phyloP scores from a whole-genome alignment of 2,797 vertebrate species.

The Acestrorhynchus altus region DNA sequence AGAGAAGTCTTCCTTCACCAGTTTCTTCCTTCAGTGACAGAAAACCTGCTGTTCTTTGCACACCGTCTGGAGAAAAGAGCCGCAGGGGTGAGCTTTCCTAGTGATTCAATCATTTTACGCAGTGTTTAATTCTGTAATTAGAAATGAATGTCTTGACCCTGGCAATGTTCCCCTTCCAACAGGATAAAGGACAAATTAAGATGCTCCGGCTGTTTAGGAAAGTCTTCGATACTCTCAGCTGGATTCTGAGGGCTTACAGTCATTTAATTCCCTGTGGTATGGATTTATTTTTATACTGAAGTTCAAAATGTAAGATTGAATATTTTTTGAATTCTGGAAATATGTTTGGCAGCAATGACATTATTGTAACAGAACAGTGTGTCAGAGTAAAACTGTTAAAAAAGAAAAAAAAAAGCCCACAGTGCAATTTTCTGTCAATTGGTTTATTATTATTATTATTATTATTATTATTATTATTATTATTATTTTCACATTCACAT shows the following conservation, averaged over 20 bases:
- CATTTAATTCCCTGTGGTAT: conserved; percentile 81
- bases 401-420: too few species aligned
- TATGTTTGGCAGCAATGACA: neutral
- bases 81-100: conserved; percentile 53
- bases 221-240: conserved; percentile 84
- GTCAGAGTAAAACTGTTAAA: too few species aligned
- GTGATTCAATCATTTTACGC: too few species aligned
- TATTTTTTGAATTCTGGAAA: neutral
- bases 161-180: conserved; percentile 23
- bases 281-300: conserved; percentile 2
- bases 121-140: too few species aligned
- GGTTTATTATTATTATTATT: too few species aligned
- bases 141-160: neutral
- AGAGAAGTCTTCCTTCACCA: conserved; percentile 81
- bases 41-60: conserved; percentile 84
- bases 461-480: too few species aligned
- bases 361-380: too few species aligned
- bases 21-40: conserved; percentile 85
- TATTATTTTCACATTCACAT: too few species aligned
- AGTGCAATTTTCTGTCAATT: too few species aligned
- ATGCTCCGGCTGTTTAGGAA: conserved; percentile 78
- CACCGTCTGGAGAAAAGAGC: conserved; percentile 72
- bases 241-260: conserved; percentile 80
- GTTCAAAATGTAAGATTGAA: too few species aligned
- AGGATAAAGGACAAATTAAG: conserved; percentile 81